Evolutionary conservation across 2,888 invertebrate genomes (phyloP).

Genomic region (Gastracanthus pulcherrimus): DNA sequence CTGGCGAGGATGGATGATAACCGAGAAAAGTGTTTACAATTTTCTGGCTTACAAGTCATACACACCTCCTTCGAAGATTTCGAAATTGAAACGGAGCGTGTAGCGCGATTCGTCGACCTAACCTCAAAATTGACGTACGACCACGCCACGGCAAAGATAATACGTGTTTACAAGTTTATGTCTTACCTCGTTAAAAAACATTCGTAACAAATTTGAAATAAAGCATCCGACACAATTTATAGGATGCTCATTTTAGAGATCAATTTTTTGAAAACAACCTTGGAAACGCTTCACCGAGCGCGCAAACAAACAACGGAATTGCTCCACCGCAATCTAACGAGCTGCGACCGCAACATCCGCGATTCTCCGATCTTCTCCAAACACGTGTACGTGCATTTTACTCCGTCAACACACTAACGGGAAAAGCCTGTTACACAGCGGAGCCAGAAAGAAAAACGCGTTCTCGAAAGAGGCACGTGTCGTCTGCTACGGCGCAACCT

Average conservation of each 20-base stretch:
- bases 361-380: background rate
- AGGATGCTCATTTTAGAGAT: background rate
- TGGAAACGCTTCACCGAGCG: too few species aligned
- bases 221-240: background rate
- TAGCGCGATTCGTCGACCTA: background rate
- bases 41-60: too few species aligned
- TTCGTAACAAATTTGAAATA: background rate
- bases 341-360: background rate
- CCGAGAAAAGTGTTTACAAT: too few species aligned
- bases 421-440: background rate
- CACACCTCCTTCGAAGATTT: too few species aligned
- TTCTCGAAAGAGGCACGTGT: conserved; percentile 33
- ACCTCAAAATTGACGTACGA: too few species aligned
- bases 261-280: background rate
- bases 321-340: background rate
- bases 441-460: background rate
- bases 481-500: conserved; percentile 44
- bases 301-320: background rate
- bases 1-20: too few species aligned
- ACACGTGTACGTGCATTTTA: background rate
- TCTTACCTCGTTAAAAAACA: background rate
- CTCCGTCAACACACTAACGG: background rate
- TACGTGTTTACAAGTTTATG: background rate
- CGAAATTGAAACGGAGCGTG: background rate
- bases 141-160: background rate